A percentile compares a stretch with the other conserved stretches of the same genome.
These are phyloP conservation scores for Circaetus gallicus DNA, from an alignment of 2,113 vertebrate genomes.

Conservation along the genomic window DNA sequence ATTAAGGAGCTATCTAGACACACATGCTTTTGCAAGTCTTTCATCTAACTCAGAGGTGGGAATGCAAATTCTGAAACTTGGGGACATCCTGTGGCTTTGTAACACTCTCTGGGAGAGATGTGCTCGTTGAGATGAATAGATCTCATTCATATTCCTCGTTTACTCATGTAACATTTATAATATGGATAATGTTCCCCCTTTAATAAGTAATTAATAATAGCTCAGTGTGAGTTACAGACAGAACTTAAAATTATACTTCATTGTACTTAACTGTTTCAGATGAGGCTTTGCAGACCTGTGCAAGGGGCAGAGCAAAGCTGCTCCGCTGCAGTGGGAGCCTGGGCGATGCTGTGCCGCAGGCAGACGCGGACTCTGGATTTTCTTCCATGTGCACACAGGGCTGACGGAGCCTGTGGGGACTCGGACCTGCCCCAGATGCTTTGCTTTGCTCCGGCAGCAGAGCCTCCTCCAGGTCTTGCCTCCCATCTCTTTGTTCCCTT, in stretches of 20 bases:
- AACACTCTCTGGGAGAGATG: not conserved
- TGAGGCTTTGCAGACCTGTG: not conserved
- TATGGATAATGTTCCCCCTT: constrained; percentile 4
- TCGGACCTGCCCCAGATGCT: not conserved
- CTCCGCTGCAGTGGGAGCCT: not conserved
- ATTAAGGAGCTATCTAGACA: constrained; percentile 46
- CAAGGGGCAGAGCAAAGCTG: not conserved
- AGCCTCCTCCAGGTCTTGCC: not conserved
- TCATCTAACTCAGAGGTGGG: constrained; percentile 37
- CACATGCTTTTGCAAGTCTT: constrained; percentile 32
- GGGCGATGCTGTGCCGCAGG: not conserved
- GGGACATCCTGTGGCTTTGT: constrained; percentile 33
- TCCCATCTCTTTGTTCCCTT: not conserved
- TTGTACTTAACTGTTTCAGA: not conserved
- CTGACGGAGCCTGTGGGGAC: not conserved
- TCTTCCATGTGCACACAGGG: not conserved
- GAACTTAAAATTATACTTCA: not conserved
- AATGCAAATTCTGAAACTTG: constrained; percentile 48
- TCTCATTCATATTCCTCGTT: constrained; percentile 40
- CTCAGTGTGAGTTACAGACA: not conserved
- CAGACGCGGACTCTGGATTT: not conserved
- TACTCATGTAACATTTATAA: constrained; percentile 41
- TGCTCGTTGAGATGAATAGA: constrained; percentile 38
- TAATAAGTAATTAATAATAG: constrained; percentile 11
- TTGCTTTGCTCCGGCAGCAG: not conserved